Conservation (phyloP, 2,888 invertebrate species). For the Julus scandinavius region DNA sequence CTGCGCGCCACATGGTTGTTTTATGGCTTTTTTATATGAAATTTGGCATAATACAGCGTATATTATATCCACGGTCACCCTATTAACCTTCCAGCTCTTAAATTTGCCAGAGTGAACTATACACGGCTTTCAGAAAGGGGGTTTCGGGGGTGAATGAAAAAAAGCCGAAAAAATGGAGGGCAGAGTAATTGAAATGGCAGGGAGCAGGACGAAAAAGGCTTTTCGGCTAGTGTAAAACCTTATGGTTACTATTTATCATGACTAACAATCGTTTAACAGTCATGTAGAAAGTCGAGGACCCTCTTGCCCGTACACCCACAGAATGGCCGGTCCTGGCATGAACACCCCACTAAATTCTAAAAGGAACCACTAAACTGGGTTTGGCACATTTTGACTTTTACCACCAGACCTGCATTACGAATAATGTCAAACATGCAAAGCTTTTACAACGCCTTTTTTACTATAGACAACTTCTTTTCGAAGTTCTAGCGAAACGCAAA, state of each 20-base stretch:
- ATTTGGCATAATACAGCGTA: constrained; percentile 21
- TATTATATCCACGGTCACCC: constrained; percentile 27
- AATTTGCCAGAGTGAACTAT: constrained; percentile 2
- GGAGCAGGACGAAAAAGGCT: background rate
- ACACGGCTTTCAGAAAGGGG: constrained; percentile 1
- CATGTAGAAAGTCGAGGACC: constrained; percentile 9
- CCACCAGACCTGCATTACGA: background rate
- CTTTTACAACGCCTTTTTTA: constrained; percentile 21
- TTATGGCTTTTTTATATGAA: constrained; percentile 7
- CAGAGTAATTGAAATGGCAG: background rate
- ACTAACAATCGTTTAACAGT: background rate
- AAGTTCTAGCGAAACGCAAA: constrained; percentile 21
- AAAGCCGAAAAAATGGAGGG: background rate
- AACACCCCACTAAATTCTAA: constrained; percentile 20
- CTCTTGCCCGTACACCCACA: background rate
- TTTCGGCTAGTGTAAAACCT: background rate
- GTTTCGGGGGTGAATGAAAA: background rate
- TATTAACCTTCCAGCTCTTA: constrained; percentile 27
- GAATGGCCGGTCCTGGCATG: background rate
- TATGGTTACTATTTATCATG: constrained; percentile 27
- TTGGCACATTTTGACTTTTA: constrained; percentile 33
- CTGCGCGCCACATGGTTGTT: constrained; percentile 22
- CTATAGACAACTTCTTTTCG: background rate
- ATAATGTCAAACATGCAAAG: background rate
- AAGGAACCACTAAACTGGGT: constrained; percentile 27